phyloP scores from a whole-genome alignment of 2,113 vertebrate species.

The Rissa tridactyla region DNA sequence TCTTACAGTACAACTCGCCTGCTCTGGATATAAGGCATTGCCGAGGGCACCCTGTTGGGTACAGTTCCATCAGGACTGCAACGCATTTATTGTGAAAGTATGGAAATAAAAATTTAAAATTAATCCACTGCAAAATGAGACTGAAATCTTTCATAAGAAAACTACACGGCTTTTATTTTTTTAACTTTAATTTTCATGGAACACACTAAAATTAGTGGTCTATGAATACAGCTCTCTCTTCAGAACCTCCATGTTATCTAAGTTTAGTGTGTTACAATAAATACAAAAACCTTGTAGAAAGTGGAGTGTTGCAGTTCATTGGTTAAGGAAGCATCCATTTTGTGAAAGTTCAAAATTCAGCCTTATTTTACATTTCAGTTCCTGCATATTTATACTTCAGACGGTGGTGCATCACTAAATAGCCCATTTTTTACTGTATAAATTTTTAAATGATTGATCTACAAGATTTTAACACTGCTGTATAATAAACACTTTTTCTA shows the following conservation, averaged over 20 bases:
- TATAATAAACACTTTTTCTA: slow-evolving; percentile 15
- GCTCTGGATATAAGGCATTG: neutral
- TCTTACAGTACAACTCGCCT: accelerated
- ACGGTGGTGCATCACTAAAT: neutral
- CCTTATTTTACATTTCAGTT: slow-evolving; percentile 6
- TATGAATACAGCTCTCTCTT: neutral
- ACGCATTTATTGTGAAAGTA: neutral
- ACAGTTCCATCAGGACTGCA: neutral
- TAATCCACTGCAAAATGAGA: neutral
- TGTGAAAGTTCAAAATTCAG: neutral
- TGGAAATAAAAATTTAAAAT: neutral
- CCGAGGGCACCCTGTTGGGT: neutral
- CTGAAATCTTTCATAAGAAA: neutral
- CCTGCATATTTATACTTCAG: neutral
- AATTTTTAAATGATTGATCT: neutral
- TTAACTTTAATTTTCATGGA: neutral
- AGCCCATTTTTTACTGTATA: neutral
- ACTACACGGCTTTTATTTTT: neutral
- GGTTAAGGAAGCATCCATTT: neutral
- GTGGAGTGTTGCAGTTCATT: neutral
- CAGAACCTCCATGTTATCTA: neutral
- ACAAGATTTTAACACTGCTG: slow-evolving; percentile 16
- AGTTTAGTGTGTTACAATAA: neutral
- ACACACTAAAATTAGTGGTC: neutral
- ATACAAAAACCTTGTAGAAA: neutral